Conservation (phyloP, 2,888 invertebrate genomes). For the Teleogryllus oceanicus region DNA sequence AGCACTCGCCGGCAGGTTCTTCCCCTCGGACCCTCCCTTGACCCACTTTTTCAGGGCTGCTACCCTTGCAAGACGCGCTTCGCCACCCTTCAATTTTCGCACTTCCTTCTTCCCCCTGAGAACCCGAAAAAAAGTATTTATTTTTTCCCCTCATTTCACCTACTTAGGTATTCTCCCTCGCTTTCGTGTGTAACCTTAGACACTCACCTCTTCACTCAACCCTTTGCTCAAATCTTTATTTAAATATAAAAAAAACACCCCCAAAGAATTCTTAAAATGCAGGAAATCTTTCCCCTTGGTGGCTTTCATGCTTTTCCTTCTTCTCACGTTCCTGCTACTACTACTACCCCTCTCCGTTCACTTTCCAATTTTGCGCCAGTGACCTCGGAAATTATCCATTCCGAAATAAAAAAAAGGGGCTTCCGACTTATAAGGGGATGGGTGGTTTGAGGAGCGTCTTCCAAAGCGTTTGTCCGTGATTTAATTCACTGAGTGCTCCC, state of each 20-base stretch:
- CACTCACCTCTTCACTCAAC: background rate
- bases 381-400: background rate
- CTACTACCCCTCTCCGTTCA: background rate
- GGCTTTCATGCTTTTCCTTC: background rate
- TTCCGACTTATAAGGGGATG: background rate
- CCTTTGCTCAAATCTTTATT: background rate
- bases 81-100: constrained; percentile 6
- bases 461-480: background rate
- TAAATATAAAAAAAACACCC: constrained; percentile 7
- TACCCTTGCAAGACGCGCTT: background rate
- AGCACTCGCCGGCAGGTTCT: too few relatives aligned
- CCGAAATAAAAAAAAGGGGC: background rate
- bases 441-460: background rate
- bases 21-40: background rate
- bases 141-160: background rate
- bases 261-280: background rate
- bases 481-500: background rate
- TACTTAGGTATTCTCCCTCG: constrained; percentile 18
- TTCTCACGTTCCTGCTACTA: background rate
- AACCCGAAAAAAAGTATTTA: background rate
- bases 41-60: background rate
- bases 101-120: background rate
- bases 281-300: background rate
- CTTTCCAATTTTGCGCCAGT: constrained; percentile 18
- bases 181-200: background rate